Percentiles rank a stretch among this genome's conserved stretches.
These are phyloP conservation scores for Drosophila bipectinata DNA, from an alignment of 1,140 invertebrate genomes.

Conservation along the genomic window DNA sequence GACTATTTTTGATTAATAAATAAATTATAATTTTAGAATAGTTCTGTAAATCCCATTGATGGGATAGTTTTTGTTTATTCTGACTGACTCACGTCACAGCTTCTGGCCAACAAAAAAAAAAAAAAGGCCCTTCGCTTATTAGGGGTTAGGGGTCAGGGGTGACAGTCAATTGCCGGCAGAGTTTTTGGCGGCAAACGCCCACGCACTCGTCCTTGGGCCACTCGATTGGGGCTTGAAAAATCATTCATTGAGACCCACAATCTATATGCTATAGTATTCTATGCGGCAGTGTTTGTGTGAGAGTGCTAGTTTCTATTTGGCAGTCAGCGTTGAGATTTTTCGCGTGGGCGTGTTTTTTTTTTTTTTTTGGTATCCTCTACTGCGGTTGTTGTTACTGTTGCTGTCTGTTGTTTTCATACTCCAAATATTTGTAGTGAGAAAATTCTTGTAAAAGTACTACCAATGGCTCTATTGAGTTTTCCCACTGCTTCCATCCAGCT, in stretches of 20 bases:
- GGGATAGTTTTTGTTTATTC: not conserved
- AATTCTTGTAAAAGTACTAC: conserved; percentile 72
- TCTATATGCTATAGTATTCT: not conserved
- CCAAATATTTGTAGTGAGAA: conserved; percentile 76
- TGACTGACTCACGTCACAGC: conserved; percentile 1
- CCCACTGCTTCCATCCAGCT: conserved; percentile 1
- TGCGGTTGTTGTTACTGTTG: conserved; percentile 8
- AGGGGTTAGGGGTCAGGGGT: not conserved
- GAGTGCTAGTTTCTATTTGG: conserved; percentile 48
- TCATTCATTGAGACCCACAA: conserved; percentile 70
- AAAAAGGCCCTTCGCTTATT: not conserved
- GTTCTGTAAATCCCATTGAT: not conserved
- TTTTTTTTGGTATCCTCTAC: conserved; percentile 14
- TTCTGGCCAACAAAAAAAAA: not conserved
- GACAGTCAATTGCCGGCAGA: conserved; percentile 45
- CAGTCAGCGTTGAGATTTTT: conserved; percentile 63
- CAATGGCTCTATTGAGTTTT: conserved; percentile 42
- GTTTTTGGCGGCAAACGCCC: conserved; percentile 78
- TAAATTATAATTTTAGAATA: not conserved
- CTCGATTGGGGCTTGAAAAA: conserved; percentile 68
- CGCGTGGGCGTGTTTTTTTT: conserved; percentile 58
- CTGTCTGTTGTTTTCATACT: conserved; percentile 70
- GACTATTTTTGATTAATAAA: not conserved
- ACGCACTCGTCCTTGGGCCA: conserved; percentile 47
- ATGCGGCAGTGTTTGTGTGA: conserved; percentile 30